Evolutionary conservation across 2,113 vertebrate species (phyloP).

Genomic region (Solea senegalensis): DNA sequence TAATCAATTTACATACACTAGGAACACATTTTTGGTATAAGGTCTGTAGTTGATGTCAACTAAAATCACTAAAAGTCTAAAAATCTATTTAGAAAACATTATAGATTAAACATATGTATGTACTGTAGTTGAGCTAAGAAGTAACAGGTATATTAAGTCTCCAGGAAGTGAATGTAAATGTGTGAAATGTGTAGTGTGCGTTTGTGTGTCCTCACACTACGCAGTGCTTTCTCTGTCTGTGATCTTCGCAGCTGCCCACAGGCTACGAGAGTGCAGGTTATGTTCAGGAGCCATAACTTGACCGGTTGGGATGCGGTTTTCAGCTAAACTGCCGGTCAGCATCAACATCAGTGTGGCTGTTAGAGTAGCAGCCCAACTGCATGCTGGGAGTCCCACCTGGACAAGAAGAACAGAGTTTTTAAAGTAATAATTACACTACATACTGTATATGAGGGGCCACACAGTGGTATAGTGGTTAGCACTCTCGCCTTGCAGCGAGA

Average conservation of each 20-base stretch:
- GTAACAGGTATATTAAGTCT: no score
- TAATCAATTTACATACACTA: no score
- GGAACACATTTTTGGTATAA: no score
- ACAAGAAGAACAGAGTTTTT: neutral
- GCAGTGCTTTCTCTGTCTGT: slow-evolving; percentile 56
- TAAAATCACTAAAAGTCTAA: neutral
- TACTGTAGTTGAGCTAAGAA: no score
- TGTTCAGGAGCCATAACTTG: slow-evolving; percentile 71
- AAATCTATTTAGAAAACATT: neutral
- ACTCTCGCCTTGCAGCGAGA: no score
- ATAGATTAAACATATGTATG: neutral
- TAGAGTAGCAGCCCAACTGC: slow-evolving; percentile 79
- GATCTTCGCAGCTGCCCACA: slow-evolving; percentile 55
- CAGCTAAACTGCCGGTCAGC: slow-evolving; percentile 56
- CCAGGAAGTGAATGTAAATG: no score
- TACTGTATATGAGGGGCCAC: no score
- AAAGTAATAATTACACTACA: neutral
- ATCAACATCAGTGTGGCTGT: slow-evolving; percentile 71
- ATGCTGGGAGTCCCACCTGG: slow-evolving; percentile 77
- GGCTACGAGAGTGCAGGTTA: slow-evolving; percentile 48
- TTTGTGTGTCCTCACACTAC: slow-evolving; percentile 13
- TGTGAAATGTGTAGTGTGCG: no score
- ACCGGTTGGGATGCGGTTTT: slow-evolving; percentile 67
- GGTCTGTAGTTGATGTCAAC: no score
- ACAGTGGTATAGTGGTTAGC: no score